A percentile compares a stretch with the other conserved stretches of the same genome.
Conservation (phyloP, 2,113 vertebrate species). For the Cyprichromis sp. region DNA sequence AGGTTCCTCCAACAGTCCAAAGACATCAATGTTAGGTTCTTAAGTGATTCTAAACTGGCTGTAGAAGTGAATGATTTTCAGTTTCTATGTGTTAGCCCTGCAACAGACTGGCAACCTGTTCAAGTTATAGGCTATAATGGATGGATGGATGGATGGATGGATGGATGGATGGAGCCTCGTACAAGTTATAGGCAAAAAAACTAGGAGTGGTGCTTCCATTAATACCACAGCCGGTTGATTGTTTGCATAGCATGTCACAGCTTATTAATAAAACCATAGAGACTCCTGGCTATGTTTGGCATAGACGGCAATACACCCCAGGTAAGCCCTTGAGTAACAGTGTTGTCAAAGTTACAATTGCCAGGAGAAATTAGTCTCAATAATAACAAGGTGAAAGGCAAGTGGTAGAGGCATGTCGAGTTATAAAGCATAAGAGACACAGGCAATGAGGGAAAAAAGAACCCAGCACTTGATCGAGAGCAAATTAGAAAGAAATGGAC, state of each 20-base stretch:
- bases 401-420: background rate
- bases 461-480: background rate
- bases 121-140: background rate
- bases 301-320: background rate
- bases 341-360: slow-evolving; percentile 49
- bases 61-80: background rate
- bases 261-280: background rate
- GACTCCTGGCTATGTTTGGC: background rate
- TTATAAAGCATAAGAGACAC: background rate
- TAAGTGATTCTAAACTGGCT: background rate
- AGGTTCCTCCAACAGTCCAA: background rate
- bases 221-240: background rate
- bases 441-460: background rate
- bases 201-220: background rate
- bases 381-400: background rate
- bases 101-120: background rate
- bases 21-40: background rate
- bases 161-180: background rate
- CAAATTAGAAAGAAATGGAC: background rate
- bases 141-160: background rate
- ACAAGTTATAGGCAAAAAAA: background rate
- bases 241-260: background rate
- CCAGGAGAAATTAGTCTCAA: background rate
- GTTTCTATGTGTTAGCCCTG: background rate
- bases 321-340: background rate